Evolutionary conservation across 2,797 vertebrate genomes (phyloP), one percentile per base, ranked within the genome.

Genomic region (Spea hammondii): DNA sequence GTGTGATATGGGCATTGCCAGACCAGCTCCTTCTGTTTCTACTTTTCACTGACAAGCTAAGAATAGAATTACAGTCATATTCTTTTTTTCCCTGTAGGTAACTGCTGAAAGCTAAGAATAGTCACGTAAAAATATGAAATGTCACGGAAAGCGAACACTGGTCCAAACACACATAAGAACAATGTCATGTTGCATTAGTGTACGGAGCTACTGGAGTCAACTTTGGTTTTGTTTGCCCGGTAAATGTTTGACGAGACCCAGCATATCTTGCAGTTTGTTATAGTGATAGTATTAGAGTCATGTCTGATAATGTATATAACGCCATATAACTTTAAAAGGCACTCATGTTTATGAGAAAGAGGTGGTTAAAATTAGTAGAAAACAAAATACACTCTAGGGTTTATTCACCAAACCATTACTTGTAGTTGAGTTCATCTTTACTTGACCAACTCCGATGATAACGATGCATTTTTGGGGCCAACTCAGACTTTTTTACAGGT

Each of bases 1-100:
- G 87, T 90, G 89, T 86, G 84, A 89, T 93, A 91, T 87, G 85
- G 88, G 85, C 83, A 87, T 88, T 88, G 86, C 91, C 90, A 88
- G 85, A 83, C 57, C 80, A 84, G 74, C 65, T 70, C 64, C 74
- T 88, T 83, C 81, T 84, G 70, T 74, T 85, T 82, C 77, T 73
- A 55, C 54, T 80, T 74, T 76, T 83, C 64, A 46, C 1, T 70
- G 76, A 75, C 72, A 77, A 83, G 83, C 67, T 84, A 71, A 73
- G 82, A 79, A 80, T 82, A 12, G 77, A 73, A 83, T 82, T 76
- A 67, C 82, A 78, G 68, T 70, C 59, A 8, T 54, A 65, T 88
- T 84, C 88, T 79, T 88, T 90, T 91, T 87, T 91, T 84, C 32
- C 88, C 87, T 80, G 76, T 53, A 72, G 65, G 79, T 45, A 64